Percentiles rank a stretch among this genome's conserved stretches.
Evolutionary conservation across 2,113 vertebrate species (phyloP).

Genomic region (Xiphophorus couchianus): DNA sequence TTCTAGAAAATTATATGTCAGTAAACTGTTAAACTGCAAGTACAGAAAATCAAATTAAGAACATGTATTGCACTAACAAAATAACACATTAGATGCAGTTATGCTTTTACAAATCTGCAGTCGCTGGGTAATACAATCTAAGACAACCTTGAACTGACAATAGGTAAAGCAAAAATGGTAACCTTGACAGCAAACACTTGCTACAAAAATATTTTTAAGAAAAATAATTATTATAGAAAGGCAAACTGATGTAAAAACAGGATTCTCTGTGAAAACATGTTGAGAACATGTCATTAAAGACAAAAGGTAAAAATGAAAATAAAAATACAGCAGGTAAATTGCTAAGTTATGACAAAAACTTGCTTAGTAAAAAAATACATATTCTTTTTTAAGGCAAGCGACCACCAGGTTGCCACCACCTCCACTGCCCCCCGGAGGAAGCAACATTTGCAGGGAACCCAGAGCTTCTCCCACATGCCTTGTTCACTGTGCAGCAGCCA

Average conservation of each 20-base stretch:
- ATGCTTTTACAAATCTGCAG: no score
- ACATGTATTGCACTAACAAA: background rate
- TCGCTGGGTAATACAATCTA: background rate
- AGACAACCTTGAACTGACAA: background rate
- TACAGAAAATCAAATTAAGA: background rate
- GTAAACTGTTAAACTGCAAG: background rate
- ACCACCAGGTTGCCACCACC: slow-evolving; percentile 79
- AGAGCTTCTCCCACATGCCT: slow-evolving; percentile 47
- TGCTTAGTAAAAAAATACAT: background rate
- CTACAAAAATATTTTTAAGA: background rate
- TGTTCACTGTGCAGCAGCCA: slow-evolving; percentile 82
- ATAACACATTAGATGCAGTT: no score
- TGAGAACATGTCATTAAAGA: background rate
- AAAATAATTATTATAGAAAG: background rate
- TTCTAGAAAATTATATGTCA: background rate
- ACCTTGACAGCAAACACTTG: background rate
- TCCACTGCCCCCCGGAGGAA: slow-evolving; percentile 83
- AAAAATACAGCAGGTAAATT: no score
- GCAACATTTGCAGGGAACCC: slow-evolving; percentile 75
- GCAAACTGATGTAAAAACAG: no score
- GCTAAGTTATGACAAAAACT: no score
- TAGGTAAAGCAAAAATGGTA: background rate
- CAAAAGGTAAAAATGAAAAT: background rate
- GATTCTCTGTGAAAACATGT: background rate
- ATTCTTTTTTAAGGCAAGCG: slow-evolving; percentile 35